Percentiles rank a stretch among this genome's conserved stretches.
phyloP scores from a whole-genome alignment of 2,797 vertebrate genomes.

The Sphenopsis melanotis region DNA sequence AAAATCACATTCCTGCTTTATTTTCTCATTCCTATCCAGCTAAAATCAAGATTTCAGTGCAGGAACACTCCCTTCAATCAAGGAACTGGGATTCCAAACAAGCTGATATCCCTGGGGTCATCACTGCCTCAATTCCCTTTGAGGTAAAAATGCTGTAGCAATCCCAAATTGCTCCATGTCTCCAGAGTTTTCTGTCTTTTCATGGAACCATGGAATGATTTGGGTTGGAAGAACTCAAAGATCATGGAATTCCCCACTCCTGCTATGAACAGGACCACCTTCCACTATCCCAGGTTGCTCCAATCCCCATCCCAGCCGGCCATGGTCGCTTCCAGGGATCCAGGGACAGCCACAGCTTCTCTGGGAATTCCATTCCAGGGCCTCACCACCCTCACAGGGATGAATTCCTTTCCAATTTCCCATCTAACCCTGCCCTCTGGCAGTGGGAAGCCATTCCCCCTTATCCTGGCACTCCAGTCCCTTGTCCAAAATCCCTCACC shows the following conservation, averaged over 20 bases:
- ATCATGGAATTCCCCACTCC: background rate
- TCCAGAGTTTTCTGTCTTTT: background rate
- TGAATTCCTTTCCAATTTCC: background rate
- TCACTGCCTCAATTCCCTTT: background rate
- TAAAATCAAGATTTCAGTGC: background rate
- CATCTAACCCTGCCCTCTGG: background rate
- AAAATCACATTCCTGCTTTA: background rate
- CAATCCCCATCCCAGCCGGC: accelerated
- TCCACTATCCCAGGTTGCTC: background rate
- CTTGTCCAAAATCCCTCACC: background rate
- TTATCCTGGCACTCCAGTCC: background rate
- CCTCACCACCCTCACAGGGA: accelerated
- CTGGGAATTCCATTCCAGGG: background rate
- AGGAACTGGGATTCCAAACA: background rate
- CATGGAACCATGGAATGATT: background rate
- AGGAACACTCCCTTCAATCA: background rate
- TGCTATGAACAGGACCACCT: background rate
- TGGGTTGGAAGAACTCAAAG: background rate
- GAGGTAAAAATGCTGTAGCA: background rate
- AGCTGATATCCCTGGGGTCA: background rate
- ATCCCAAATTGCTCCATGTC: background rate
- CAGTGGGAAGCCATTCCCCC: background rate
- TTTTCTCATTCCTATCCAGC: background rate
- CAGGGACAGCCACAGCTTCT: background rate
- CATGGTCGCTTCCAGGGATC: background rate